Base-by-base conservation (phyloP, 2,888 invertebrate genomes). In the Brachyptera risi region DNA sequence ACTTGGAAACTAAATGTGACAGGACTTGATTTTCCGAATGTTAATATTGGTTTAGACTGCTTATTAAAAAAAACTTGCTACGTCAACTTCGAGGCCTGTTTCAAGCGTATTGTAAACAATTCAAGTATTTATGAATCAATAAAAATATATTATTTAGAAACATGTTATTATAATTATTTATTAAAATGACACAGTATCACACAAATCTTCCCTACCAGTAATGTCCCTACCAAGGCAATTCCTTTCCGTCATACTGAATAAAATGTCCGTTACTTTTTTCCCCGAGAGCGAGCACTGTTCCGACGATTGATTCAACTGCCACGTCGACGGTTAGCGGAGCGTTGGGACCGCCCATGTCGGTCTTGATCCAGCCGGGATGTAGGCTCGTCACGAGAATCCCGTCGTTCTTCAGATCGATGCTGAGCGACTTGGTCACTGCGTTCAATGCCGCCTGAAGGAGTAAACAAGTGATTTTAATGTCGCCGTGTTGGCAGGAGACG, bases 361-460 rank as follows among this genome's bases (percentile, higher is more conserved):
- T 96, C 72, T 86, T 84, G 5, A 95, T 92, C 95, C 94, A 95
- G 1, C 95, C 95, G 0, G 95, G 95, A 76, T 95, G 94, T 63
- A 96, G 72, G 59, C 79, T 80, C 0, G 86, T 79, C 1, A 86
- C 89, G 17, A 93, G 71, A 66, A 96, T 92, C 47, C 85, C 82
- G 67, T 87, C 83, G 38, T 81, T 80, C 71, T 84, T 85, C 65
- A 95, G 78, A 74, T 96, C 95, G 4, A 88, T 72, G 69, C 90
- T 88, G 81, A 95, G 81, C 1, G 91, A 90, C 72, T 87, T 88
- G 0, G 93, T 92, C 1, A 90, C 88, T 69, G 91, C 90, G 76
- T 96, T 95, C 37, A 94, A 73, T 1, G 92, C 94, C 58, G 87
- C 82, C 90, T 92, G 73, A 65, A n/a, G n/a, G 81, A 78, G 61